Percentiles rank a stretch among this genome's conserved stretches.
Evolutionary conservation across 2,113 vertebrate species (phyloP).

Genomic region (Rhipidura dahli): DNA sequence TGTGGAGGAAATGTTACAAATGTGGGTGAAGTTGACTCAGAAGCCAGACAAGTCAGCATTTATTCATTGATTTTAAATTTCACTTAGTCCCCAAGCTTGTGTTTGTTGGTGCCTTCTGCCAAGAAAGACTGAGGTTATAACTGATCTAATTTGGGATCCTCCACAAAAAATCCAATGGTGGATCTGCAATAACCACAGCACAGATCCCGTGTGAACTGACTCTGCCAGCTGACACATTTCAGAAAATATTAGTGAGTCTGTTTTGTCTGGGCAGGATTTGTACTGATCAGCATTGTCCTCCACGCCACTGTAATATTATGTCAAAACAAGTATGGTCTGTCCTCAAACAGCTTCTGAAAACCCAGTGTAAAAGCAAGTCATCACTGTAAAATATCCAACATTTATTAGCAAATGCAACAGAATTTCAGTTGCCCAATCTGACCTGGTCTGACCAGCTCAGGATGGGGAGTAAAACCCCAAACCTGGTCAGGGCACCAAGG

Average conservation of each 20-base stretch:
- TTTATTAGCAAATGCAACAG: background rate
- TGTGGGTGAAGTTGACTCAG: conserved; percentile 12
- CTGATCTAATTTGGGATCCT: background rate
- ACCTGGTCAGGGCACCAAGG: fast-evolving
- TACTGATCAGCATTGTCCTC: background rate
- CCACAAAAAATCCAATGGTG: background rate
- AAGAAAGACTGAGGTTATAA: background rate
- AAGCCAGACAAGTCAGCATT: conserved; percentile 14
- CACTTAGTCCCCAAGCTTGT: background rate
- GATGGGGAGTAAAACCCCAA: background rate
- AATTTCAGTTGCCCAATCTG: background rate
- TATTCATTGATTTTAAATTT: conserved; percentile 1
- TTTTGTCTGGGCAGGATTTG: background rate
- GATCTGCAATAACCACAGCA: background rate
- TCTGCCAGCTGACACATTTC: background rate
- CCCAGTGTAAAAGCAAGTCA: background rate
- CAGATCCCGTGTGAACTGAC: background rate
- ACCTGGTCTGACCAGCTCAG: background rate
- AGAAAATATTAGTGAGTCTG: background rate
- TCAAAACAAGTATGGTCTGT: background rate
- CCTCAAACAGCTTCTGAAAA: background rate
- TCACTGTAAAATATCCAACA: background rate
- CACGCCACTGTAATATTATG: background rate
- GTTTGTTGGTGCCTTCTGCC: background rate
- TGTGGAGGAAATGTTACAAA: conserved; percentile 1